A percentile compares a stretch with the other conserved stretches of the same genome.
Conservation (phyloP, 2,888 invertebrate genomes). For the Dryadula phaetusa region DNA sequence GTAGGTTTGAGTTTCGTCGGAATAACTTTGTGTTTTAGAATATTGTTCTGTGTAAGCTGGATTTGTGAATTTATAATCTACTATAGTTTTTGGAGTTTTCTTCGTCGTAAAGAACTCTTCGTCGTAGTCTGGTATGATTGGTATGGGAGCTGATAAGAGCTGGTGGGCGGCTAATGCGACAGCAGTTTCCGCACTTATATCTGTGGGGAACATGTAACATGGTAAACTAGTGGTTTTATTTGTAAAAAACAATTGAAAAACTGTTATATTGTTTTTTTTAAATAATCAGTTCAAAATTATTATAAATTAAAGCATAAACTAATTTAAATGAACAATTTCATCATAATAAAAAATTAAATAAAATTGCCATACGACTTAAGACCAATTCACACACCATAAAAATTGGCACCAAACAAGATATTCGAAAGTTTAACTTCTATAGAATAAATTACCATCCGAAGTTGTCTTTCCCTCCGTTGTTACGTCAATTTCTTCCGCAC, state of each 20-base stretch:
- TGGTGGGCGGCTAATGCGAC: conserved; percentile 79
- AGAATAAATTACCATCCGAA: conserved; percentile 57
- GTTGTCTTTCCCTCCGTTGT: conserved; percentile 63
- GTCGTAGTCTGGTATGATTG: conserved; percentile 66
- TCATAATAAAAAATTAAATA: not conserved
- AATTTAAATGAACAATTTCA: no score
- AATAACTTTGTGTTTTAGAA: conserved; percentile 55
- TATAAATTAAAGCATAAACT: no score
- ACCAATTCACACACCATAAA: not conserved
- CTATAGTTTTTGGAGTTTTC: conserved; percentile 57
- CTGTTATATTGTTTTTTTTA: no score
- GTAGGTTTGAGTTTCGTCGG: conserved; percentile 62
- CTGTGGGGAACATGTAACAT: conserved; percentile 51
- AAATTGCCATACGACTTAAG: not conserved
- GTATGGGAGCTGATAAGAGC: conserved; percentile 74
- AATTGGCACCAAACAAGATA: conserved; percentile 6
- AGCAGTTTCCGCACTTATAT: conserved; percentile 73
- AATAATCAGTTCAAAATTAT: no score
- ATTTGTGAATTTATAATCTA: conserved; percentile 67
- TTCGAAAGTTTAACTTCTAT: conserved; percentile 2
- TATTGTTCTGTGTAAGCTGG: conserved; percentile 60
- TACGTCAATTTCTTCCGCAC: conserved; percentile 50
- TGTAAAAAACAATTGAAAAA: not conserved
- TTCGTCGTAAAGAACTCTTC: conserved; percentile 61
- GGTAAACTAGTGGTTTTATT: not conserved